These are phyloP conservation scores for Limnodromus scolopaceus DNA, from an alignment of 2,797 vertebrate genomes.

Conservation along the genomic window DNA sequence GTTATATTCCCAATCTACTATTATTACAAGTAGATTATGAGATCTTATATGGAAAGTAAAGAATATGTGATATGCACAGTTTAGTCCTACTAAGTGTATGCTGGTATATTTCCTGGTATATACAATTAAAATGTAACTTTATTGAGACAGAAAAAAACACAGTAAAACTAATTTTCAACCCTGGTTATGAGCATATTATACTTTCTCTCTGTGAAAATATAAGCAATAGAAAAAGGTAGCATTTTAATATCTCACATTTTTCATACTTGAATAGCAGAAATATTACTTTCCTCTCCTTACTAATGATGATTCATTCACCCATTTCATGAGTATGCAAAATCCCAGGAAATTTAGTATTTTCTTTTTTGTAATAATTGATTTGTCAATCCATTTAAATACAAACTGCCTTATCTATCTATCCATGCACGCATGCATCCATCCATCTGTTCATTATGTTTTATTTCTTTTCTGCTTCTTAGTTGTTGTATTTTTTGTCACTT, in stretches of 20 bases:
- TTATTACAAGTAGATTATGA: not conserved
- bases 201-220: not conserved
- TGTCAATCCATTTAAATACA: not conserved
- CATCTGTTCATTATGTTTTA: not conserved
- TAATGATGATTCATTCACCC: not conserved
- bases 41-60: not conserved
- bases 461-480: not conserved
- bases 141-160: not conserved
- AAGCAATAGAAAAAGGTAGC: not conserved
- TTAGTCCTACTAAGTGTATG: not conserved
- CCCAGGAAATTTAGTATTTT: not conserved
- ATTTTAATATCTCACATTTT: not conserved
- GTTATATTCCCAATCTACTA: not conserved
- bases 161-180: not conserved
- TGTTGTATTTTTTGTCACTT: not conserved
- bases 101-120: not conserved
- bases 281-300: not conserved
- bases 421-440: fast-evolving
- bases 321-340: not conserved
- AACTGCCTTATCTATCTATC: not conserved
- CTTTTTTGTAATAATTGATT: not conserved
- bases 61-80: not conserved
- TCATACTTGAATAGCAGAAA: not conserved
- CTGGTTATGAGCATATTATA: not conserved
- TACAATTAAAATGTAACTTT: not conserved